phyloP scores from a whole-genome alignment of 2,888 invertebrate species.

The Smittia aterrima region DNA sequence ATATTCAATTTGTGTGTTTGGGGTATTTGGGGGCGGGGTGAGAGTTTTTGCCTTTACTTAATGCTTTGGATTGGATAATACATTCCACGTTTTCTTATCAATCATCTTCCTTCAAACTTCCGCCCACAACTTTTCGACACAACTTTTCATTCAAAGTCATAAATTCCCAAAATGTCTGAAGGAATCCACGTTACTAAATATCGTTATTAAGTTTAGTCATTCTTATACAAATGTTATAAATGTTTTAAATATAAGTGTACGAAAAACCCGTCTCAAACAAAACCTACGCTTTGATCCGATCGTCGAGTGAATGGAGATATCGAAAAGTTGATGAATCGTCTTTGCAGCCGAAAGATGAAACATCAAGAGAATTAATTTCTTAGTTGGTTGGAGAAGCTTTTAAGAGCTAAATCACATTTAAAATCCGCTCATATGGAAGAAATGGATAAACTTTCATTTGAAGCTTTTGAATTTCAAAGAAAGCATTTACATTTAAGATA shows the following conservation, averaged over 20 bases:
- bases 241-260: conserved; percentile 17
- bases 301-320: not conserved
- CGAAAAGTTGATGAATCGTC: not conserved
- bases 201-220: conserved; percentile 17
- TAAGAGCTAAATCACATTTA: no score
- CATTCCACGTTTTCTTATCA: no score
- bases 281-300: conserved; percentile 4
- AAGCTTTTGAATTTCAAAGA: no score
- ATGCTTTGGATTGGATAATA: not conserved
- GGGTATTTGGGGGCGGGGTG: not conserved
- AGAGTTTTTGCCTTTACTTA: not conserved
- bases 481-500: no score
- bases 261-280: conserved; percentile 31
- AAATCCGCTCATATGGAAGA: no score
- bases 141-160: not conserved
- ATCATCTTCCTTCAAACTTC: not conserved
- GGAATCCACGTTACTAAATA: conserved; percentile 12
- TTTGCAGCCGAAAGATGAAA: not conserved
- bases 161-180: not conserved
- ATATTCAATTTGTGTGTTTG: conserved; percentile 8
- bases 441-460: no score
- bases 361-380: not conserved
- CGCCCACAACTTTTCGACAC: not conserved
- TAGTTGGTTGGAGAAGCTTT: no score
- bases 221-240: conserved; percentile 34